Percentiles rank a stretch among this genome's conserved stretches.
These are phyloP conservation scores for Ormyrus pomaceus DNA, from an alignment of 2,888 invertebrate genomes.

Conservation along the genomic window DNA sequence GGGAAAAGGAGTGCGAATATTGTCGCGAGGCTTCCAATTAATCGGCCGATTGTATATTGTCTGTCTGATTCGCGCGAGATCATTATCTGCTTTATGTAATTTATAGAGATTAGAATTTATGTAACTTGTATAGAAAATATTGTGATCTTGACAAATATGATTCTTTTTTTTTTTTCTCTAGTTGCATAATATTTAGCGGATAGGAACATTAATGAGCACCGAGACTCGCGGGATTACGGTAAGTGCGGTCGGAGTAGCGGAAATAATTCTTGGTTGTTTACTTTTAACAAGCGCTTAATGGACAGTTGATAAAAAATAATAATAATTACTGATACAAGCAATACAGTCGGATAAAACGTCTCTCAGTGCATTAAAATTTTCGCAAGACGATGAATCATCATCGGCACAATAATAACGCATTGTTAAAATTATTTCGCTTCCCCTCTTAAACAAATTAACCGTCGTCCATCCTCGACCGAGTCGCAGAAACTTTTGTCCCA, in stretches of 20 bases:
- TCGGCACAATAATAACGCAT: no score
- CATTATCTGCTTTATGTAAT: conserved; percentile 7
- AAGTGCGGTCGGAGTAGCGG: not conserved
- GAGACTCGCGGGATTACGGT: not conserved
- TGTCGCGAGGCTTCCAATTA: conserved; percentile 9
- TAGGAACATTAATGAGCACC: conserved; percentile 9
- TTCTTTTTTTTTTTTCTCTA: conserved; percentile 4
- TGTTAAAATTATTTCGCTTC: no score
- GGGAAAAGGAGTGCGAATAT: not conserved
- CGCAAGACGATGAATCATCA: no score
- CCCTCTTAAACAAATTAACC: no score
- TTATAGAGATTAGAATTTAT: conserved; percentile 19
- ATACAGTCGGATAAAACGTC: no score
- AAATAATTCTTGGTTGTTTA: conserved; percentile 23
- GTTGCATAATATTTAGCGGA: conserved; percentile 19
- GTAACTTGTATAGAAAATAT: conserved; percentile 38
- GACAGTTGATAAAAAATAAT: conserved; percentile 21
- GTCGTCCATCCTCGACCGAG: no score
- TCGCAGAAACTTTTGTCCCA: no score
- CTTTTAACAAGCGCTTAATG: not conserved
- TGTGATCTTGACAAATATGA: conserved; percentile 41
- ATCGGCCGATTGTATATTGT: conserved; percentile 28
- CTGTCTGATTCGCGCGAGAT: not conserved
- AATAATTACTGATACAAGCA: not conserved
- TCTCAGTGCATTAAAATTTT: no score